Evolutionary conservation across 2,797 vertebrate genomes (phyloP).

Genomic region (Schizopygopsis malacanthus): DNA sequence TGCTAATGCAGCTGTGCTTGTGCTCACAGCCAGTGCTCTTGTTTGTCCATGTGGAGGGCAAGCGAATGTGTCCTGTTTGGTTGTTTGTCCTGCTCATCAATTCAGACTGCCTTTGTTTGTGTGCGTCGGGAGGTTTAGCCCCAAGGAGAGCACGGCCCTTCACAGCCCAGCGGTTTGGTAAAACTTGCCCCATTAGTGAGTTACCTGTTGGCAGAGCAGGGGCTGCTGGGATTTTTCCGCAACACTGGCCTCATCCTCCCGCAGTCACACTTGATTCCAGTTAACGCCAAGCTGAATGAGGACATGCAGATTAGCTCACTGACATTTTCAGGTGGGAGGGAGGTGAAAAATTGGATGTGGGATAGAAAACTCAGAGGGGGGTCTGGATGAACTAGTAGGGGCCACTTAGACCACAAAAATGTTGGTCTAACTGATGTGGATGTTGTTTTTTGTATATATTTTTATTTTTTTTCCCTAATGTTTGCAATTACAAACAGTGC

Average conservation of each 20-base stretch:
- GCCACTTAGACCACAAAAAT: background rate
- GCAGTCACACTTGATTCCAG: constrained; percentile 49
- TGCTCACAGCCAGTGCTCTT: background rate
- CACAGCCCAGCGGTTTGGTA: constrained; percentile 49
- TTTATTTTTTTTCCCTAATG: background rate
- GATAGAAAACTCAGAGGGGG: background rate
- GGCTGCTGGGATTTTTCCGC: constrained; percentile 49
- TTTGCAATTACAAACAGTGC: constrained; percentile 27
- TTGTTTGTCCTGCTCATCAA: constrained; percentile 43
- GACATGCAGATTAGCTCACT: constrained; percentile 18
- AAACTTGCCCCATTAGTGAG: constrained; percentile 45
- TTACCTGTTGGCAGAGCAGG: constrained; percentile 49
- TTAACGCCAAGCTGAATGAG: constrained; percentile 24
- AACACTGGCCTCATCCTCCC: constrained; percentile 44
- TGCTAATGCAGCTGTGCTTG: constrained; percentile 12
- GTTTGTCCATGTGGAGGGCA: constrained; percentile 38
- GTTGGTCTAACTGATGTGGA: constrained; percentile 5
- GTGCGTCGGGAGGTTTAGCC: background rate
- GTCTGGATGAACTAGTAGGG: background rate
- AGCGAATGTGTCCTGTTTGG: constrained; percentile 37
- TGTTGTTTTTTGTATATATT: background rate
- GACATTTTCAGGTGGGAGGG: constrained; percentile 14
- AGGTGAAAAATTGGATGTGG: background rate
- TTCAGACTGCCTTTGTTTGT: constrained; percentile 32
- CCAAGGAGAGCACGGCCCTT: constrained; percentile 29